Evolutionary conservation across 2,888 invertebrate species (phyloP).

Genomic region (Strigamia transsilvanica): DNA sequence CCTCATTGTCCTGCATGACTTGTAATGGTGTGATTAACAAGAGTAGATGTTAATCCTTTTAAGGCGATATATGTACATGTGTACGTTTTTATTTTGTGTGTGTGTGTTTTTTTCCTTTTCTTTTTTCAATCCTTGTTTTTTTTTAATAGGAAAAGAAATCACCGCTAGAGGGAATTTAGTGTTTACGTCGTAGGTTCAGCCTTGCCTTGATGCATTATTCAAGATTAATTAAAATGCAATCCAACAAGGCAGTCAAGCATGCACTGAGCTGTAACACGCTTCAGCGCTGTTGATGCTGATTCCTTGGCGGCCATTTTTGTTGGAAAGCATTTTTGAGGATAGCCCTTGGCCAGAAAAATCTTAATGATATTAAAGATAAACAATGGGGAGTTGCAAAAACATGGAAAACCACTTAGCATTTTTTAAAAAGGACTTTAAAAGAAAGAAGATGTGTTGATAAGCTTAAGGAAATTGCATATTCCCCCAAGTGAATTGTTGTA

Average conservation of each 20-base stretch:
- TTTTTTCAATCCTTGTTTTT: background rate
- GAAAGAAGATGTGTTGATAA: conserved; percentile 47
- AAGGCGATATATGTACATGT: background rate
- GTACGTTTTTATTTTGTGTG: background rate
- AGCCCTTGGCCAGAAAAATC: conserved; percentile 37
- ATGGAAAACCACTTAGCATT: conserved; percentile 46
- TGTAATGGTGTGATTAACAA: conserved; percentile 5
- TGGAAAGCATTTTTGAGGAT: conserved; percentile 26
- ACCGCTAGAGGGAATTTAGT: conserved; percentile 17
- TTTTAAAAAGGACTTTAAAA: conserved; percentile 22
- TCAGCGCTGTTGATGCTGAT: conserved; percentile 33
- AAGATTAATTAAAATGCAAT: conserved; percentile 49
- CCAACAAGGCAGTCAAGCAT: conserved; percentile 37
- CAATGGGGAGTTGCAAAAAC: conserved; percentile 41
- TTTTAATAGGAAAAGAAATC: background rate
- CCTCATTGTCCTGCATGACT: background rate
- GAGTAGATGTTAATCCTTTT: too few relatives aligned
- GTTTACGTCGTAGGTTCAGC: conserved; percentile 1
- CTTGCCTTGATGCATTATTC: conserved; percentile 37
- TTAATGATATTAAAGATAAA: conserved; percentile 49
- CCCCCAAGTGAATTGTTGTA: conserved; percentile 46
- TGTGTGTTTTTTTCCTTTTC: background rate
- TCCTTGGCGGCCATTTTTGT: conserved; percentile 41
- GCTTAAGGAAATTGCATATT: conserved; percentile 49
- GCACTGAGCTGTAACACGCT: conserved; percentile 35